These are phyloP conservation scores for Leptatherina wallacei DNA, from an alignment of 2,797 vertebrate species.

Conservation along the genomic window DNA sequence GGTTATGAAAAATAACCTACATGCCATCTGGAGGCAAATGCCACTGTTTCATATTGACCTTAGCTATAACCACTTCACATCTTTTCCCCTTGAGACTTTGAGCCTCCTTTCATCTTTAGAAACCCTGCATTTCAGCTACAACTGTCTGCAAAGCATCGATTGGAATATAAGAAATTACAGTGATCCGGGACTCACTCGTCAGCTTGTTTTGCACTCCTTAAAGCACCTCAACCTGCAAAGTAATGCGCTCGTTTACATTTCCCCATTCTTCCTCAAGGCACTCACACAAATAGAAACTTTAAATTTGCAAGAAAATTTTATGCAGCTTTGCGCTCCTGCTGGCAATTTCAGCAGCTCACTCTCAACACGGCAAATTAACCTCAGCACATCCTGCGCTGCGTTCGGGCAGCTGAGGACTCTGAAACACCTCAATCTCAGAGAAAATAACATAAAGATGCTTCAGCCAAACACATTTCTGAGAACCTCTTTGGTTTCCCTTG, in stretches of 20 bases:
- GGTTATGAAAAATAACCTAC: conserved; percentile 50
- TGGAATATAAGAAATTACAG: conserved; percentile 58
- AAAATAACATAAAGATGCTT: conserved; percentile 73
- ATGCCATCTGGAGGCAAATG: conserved; percentile 51
- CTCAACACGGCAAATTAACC: neutral
- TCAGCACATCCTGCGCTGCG: conserved; percentile 56
- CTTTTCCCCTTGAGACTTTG: conserved; percentile 79
- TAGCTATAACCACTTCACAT: conserved; percentile 83
- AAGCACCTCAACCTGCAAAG: conserved; percentile 73
- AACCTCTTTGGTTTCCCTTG: conserved; percentile 72
- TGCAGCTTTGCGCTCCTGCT: conserved; percentile 66
- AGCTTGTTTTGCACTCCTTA: conserved; percentile 70
- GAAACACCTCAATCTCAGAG: conserved; percentile 74
- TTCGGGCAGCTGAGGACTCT: conserved; percentile 70
- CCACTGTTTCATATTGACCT: conserved; percentile 80
- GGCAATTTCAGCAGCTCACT: conserved; percentile 23
- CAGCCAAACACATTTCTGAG: conserved; percentile 62
- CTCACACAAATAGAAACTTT: conserved; percentile 75
- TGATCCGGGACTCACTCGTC: conserved; percentile 20
- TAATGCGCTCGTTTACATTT: conserved; percentile 70
- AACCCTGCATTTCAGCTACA: conserved; percentile 80
- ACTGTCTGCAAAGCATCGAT: conserved; percentile 80
- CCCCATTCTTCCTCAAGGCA: conserved; percentile 64
- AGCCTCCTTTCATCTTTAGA: conserved; percentile 77
- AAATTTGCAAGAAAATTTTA: conserved; percentile 73